phyloP scores from a whole-genome alignment of 2,888 invertebrate genomes.

The Thecophora atra region DNA sequence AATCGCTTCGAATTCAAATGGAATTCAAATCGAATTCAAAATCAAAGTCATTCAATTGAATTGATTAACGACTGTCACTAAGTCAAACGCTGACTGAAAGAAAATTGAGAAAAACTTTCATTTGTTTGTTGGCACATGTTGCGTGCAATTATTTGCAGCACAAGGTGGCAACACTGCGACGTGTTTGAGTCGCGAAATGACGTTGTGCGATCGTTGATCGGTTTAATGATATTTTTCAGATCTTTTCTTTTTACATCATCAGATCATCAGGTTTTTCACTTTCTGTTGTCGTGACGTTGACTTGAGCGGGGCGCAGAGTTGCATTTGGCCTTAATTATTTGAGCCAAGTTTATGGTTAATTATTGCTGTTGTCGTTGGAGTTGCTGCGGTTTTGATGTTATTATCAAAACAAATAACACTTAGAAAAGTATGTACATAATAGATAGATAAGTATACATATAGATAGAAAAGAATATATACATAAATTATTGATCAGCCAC shows the following conservation, averaged over 20 bases:
- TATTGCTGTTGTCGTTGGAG: not conserved
- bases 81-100: not conserved
- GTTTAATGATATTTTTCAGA: too few species aligned
- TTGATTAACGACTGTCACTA: not conserved
- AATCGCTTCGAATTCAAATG: not conserved
- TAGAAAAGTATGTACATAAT: too few species aligned
- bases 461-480: too few species aligned
- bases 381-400: not conserved
- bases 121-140: not conserved
- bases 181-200: not conserved
- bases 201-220: too few species aligned
- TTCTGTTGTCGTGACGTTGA: not conserved
- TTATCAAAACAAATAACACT: too few species aligned
- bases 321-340: not conserved
- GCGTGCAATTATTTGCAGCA: slow-evolving; percentile 13
- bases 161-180: slow-evolving; percentile 7
- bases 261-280: not conserved
- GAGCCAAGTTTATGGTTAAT: not conserved
- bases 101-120: slow-evolving; percentile 9
- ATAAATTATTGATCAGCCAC: too few species aligned
- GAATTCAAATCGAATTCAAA: not conserved
- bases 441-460: too few species aligned
- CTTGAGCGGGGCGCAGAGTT: too few species aligned
- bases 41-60: not conserved
- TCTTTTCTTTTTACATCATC: too few species aligned